Evolutionary conservation across 2,113 vertebrate genomes (phyloP).

Genomic region (Esox niger): DNA sequence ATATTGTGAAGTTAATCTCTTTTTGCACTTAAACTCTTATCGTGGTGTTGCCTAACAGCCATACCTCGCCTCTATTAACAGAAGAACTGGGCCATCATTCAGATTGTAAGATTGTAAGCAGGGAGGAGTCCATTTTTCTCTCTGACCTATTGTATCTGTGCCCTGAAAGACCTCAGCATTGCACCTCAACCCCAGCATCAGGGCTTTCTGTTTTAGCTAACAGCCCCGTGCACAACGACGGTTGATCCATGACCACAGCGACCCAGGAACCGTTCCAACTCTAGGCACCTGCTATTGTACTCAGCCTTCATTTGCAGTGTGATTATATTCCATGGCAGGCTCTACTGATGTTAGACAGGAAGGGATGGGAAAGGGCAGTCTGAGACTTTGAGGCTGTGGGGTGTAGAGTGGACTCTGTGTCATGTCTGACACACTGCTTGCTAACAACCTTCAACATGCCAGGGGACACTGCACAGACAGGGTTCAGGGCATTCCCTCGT

Average conservation of each 20-base stretch:
- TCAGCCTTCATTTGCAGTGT: conserved; percentile 1
- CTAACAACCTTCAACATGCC: too few species aligned
- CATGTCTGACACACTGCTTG: neutral
- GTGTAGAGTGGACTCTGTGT: neutral
- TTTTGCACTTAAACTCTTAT: neutral
- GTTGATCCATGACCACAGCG: conserved; percentile 16
- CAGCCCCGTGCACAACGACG: neutral
- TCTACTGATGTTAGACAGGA: neutral
- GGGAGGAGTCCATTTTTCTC: neutral
- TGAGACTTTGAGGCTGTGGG: neutral
- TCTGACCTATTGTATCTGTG: too few species aligned
- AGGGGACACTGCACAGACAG: neutral
- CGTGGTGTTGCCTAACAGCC: neutral
- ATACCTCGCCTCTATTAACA: neutral
- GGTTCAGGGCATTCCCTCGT: neutral
- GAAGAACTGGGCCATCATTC: neutral
- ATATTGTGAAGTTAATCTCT: neutral
- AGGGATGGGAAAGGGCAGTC: neutral
- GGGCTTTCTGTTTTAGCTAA: neutral
- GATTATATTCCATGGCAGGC: neutral
- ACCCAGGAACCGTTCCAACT: conserved; percentile 15
- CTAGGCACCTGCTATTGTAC: conserved; percentile 1
- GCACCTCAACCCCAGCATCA: neutral
- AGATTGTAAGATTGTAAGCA: neutral
- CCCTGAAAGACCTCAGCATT: too few species aligned